Evolutionary conservation across 1,140 invertebrate genomes (phyloP).

Genomic region (Drosophila trapezifrons): DNA sequence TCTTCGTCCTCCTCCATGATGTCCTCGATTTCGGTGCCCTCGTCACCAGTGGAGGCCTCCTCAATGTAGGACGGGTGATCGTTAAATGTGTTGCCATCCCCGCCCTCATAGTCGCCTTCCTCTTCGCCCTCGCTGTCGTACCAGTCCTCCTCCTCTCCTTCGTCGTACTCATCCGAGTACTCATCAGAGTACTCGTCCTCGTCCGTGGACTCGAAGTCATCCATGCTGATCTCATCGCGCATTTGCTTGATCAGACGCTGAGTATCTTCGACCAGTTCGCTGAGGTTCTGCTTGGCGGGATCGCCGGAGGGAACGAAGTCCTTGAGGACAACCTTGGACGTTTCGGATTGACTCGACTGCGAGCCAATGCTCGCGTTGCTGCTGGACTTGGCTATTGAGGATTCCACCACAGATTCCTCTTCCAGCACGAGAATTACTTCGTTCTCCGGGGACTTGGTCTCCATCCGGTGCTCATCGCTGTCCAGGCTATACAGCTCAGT

Average conservation of each 20-base stretch:
- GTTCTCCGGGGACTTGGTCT: slow-evolving; percentile 42
- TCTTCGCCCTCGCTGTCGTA: slow-evolving; percentile 85
- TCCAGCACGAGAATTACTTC: slow-evolving; percentile 43
- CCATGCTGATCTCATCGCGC: slow-evolving; percentile 87
- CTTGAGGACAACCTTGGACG: slow-evolving; percentile 44
- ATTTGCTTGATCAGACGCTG: slow-evolving; percentile 87
- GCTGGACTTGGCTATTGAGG: slow-evolving; percentile 32
- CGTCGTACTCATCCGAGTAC: slow-evolving; percentile 84
- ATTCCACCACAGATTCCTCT: slow-evolving; percentile 5
- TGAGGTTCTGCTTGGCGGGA: slow-evolving; percentile 84
- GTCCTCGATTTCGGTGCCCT: slow-evolving; percentile 67
- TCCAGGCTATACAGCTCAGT: slow-evolving; percentile 71
- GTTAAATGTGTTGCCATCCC: slow-evolving; percentile 52
- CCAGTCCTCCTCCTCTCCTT: slow-evolving; percentile 85
- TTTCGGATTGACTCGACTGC: slow-evolving; percentile 50
- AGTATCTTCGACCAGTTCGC: slow-evolving; percentile 86
- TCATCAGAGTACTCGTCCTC: slow-evolving; percentile 85
- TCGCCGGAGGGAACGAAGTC: slow-evolving; percentile 77
- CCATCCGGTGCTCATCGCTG: slow-evolving; percentile 44
- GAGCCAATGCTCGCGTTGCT: slow-evolving; percentile 57
- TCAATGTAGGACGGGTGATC: slow-evolving; percentile 53
- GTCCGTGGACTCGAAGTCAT: slow-evolving; percentile 85
- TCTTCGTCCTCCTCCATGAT: slow-evolving; percentile 63
- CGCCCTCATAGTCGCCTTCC: slow-evolving; percentile 68
- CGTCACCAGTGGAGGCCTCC: slow-evolving; percentile 69